Evolutionary conservation across 2,888 invertebrate species (phyloP).

Genomic region (Troides oblongomaculatus): DNA sequence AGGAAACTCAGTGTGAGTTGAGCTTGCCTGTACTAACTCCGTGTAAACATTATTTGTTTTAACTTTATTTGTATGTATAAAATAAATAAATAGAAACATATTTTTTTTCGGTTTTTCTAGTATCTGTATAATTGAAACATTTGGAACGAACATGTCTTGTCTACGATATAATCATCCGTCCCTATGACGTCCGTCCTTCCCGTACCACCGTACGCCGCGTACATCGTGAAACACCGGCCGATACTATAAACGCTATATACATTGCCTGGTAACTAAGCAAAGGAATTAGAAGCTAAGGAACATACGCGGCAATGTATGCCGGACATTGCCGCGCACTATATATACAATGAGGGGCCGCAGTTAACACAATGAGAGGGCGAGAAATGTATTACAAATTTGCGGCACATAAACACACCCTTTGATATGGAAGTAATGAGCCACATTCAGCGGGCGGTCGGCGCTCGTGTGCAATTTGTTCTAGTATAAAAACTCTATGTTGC

Average conservation of each 20-base stretch:
- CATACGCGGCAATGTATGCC: conserved; percentile 36
- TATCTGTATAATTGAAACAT: no score
- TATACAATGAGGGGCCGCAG: conserved; percentile 36
- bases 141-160: no score
- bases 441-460: conserved; percentile 75
- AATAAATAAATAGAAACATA: no score
- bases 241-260: conserved; percentile 4
- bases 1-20: no score
- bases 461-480: conserved; percentile 57
- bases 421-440: conserved; percentile 61
- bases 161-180: conserved; percentile 4
- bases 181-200: conserved; percentile 21
- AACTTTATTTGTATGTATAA: no score
- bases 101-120: no score
- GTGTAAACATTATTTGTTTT: no score
- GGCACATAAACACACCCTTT: conserved; percentile 65
- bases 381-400: conserved; percentile 65
- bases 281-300: not conserved
- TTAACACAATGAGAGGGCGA: conserved; percentile 62
- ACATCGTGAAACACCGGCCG: no score
- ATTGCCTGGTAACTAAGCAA: conserved; percentile 26
- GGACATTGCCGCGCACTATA: not conserved
- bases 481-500: conserved; percentile 57
- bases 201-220: conserved; percentile 40
- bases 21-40: no score